A percentile compares a stretch with the other conserved stretches of the same genome.
phyloP scores from a whole-genome alignment of 92 coral and sea anemone species.

The Epizoanthus fatuus region DNA sequence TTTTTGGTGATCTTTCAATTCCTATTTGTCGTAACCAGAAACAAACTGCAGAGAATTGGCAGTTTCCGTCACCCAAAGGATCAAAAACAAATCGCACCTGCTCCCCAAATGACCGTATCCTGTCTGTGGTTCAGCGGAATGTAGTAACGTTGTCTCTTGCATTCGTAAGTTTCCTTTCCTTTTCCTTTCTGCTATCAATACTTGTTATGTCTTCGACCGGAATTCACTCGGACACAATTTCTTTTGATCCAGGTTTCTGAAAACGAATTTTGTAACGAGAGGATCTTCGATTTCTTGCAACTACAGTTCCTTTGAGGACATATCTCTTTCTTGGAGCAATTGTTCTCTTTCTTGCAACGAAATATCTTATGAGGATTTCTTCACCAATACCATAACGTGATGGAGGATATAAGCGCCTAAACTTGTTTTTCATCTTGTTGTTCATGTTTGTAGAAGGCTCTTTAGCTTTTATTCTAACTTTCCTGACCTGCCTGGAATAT shows the following conservation, averaged over 20 bases:
- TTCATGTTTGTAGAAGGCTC: not conserved
- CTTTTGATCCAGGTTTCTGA: not conserved
- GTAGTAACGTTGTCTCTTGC: too few species aligned
- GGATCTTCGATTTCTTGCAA: conserved; percentile 10
- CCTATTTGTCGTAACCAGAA: not conserved
- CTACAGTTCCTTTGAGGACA: conserved; percentile 22
- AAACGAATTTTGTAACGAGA: conserved; percentile 15
- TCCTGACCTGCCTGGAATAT: not conserved
- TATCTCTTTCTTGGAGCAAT: conserved; percentile 2
- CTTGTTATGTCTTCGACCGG: conserved; percentile 69
- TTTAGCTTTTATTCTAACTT: not conserved
- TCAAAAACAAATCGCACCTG: too few species aligned
- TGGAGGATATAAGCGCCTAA: not conserved
- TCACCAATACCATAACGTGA: not conserved
- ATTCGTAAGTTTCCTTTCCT: not conserved
- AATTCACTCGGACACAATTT: conserved; percentile 25
- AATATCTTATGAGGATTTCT: not conserved
- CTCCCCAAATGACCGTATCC: too few species aligned
- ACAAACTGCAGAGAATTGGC: not conserved
- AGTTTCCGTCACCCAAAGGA: not conserved
- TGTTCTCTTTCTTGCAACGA: not conserved
- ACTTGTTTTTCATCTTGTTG: not conserved
- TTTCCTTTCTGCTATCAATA: conserved; percentile 43
- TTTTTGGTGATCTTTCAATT: not conserved
- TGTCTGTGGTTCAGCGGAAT: too few species aligned